Conservation (phyloP, 2,888 invertebrate species). For the Ommatoiulus sabulosus region DNA sequence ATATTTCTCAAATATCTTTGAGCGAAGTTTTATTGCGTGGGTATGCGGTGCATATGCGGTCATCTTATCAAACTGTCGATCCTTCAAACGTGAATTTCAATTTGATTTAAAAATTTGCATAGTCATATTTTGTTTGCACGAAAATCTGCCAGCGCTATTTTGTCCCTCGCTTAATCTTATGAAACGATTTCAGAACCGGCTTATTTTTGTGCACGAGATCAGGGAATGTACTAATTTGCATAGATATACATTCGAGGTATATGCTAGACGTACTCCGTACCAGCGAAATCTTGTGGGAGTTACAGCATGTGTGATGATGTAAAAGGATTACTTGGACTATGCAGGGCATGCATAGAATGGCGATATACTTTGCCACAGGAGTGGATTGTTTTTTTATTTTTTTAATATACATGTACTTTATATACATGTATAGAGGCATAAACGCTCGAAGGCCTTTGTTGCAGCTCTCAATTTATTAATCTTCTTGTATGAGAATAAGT, state of each 20-base stretch:
- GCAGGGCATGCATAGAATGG: neutral
- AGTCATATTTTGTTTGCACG: constrained; percentile 20
- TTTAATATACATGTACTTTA: neutral
- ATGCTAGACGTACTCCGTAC: neutral
- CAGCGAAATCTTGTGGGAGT: constrained; percentile 51
- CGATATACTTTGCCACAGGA: neutral
- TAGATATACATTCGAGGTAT: constrained; percentile 23
- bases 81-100: constrained; percentile 23
- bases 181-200: constrained; percentile 30
- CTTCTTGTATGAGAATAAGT: neutral
- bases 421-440: neutral
- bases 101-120: constrained; percentile 48
- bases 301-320: constrained; percentile 49
- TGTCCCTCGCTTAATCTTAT: constrained; percentile 38
- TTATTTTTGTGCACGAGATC: constrained; percentile 45
- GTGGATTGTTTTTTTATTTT: neutral
- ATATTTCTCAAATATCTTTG: neutral
- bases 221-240: constrained; percentile 47
- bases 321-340: constrained; percentile 51
- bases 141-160: constrained; percentile 30
- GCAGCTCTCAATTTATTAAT: neutral
- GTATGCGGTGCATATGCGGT: neutral
- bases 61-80: constrained; percentile 20
- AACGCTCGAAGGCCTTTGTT: neutral
- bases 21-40: neutral